Percentiles rank a stretch among this genome's conserved stretches.
These are phyloP conservation scores for Pachyramphus minor DNA, from an alignment of 2,113 vertebrate species.

Conservation along the genomic window DNA sequence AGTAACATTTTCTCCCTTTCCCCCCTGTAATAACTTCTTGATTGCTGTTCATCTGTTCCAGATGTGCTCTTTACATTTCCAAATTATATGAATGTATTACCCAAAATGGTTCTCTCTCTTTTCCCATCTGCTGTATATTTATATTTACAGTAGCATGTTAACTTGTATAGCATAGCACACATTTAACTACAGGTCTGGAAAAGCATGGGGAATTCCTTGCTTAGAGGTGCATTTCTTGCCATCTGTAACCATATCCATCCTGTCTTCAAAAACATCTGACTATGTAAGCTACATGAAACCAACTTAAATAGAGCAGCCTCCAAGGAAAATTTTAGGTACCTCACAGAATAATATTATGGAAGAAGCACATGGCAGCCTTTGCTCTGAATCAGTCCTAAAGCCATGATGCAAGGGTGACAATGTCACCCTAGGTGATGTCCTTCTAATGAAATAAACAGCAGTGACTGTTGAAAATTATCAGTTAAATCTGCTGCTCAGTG, in stretches of 20 bases:
- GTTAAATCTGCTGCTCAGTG: not conserved
- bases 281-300: not conserved
- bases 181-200: slow-evolving; percentile 1
- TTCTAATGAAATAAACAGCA: not conserved
- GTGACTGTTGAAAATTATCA: not conserved
- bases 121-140: slow-evolving; percentile 12
- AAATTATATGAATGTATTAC: not conserved
- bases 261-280: not conserved
- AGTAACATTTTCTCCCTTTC: not conserved
- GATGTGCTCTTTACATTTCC: slow-evolving; percentile 41
- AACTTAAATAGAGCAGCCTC: not conserved
- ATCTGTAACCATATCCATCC: not conserved
- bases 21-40: not conserved
- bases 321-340: not conserved
- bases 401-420: not conserved
- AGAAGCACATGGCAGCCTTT: not conserved
- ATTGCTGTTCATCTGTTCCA: slow-evolving; percentile 44
- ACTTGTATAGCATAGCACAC: not conserved
- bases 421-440: not conserved
- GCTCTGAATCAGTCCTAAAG: not conserved
- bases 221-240: slow-evolving; percentile 3
- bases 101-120: not conserved
- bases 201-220: not conserved
- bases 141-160: slow-evolving; percentile 31
- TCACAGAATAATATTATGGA: not conserved